A percentile compares a stretch with the other conserved stretches of the same genome.
These are phyloP conservation scores for Monoplex corrugatus DNA, from an alignment of 2,888 invertebrate genomes.

Conservation along the genomic window DNA sequence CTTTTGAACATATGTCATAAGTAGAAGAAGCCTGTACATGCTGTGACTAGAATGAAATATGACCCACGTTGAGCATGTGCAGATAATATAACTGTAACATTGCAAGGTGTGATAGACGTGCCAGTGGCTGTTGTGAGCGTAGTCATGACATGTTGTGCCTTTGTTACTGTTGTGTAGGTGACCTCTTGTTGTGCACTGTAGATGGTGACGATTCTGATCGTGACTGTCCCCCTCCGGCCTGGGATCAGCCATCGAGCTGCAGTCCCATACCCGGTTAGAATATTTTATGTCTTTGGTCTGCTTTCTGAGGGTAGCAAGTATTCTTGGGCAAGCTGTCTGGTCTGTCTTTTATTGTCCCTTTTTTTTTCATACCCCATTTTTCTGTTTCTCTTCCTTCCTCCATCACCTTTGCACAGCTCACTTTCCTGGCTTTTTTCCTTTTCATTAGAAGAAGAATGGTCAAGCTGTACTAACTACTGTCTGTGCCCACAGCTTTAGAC, in stretches of 20 bases:
- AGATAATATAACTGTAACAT: not conserved
- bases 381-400: too few relatives aligned
- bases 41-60: not conserved
- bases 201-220: slow-evolving; percentile 62
- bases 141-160: slow-evolving; percentile 26
- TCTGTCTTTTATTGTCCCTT: too few relatives aligned
- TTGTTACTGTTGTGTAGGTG: slow-evolving; percentile 57
- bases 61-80: not conserved
- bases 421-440: too few relatives aligned
- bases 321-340: not conserved
- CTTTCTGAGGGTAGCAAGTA: not conserved
- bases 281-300: slow-evolving; percentile 26
- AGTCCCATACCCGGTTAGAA: slow-evolving; percentile 62
- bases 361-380: too few relatives aligned
- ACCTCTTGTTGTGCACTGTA: slow-evolving; percentile 51
- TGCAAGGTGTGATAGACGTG: not conserved
- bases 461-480: too few relatives aligned
- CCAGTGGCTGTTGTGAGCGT: not conserved
- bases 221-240: slow-evolving; percentile 71
- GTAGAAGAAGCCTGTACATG: slow-evolving; percentile 34
- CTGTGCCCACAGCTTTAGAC: too few relatives aligned
- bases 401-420: too few relatives aligned
- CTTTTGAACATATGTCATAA: too few relatives aligned
- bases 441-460: too few relatives aligned
- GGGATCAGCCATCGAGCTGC: slow-evolving; percentile 69